phyloP scores from a whole-genome alignment of 2,888 invertebrate species.

The Mimas tiliae region DNA sequence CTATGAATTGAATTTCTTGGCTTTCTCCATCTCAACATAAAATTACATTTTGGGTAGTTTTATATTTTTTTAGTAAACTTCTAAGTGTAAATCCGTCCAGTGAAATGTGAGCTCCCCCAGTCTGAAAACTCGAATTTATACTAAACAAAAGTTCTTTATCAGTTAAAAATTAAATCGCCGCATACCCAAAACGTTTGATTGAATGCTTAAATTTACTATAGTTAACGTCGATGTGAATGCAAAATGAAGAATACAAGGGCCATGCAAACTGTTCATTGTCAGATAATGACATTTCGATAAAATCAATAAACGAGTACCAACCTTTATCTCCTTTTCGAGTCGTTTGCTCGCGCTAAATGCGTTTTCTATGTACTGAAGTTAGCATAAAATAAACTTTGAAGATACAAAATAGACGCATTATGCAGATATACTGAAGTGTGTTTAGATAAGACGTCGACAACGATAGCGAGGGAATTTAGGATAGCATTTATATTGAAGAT shows the following conservation, averaged over 20 bases:
- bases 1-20: too few relatives aligned
- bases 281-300: slow-evolving; percentile 23
- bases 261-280: slow-evolving; percentile 9
- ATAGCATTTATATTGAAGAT: neutral
- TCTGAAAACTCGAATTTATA: too few relatives aligned
- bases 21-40: too few relatives aligned
- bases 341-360: slow-evolving; percentile 28
- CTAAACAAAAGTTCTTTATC: too few relatives aligned
- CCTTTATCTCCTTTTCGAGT: slow-evolving; percentile 32
- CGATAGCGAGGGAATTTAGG: neutral
- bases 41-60: too few relatives aligned
- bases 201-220: neutral
- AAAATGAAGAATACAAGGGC: slow-evolving; percentile 1
- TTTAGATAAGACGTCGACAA: slow-evolving; percentile 2
- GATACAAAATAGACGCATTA: slow-evolving; percentile 17
- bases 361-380: slow-evolving; percentile 15
- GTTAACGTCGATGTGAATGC: neutral
- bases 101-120: too few relatives aligned
- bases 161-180: too few relatives aligned
- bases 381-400: slow-evolving; percentile 19
- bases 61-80: too few relatives aligned
- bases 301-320: slow-evolving; percentile 14
- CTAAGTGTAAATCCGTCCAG: too few relatives aligned
- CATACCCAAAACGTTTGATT: too few relatives aligned
- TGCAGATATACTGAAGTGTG: slow-evolving; percentile 23